phyloP scores from a whole-genome alignment of 2,797 vertebrate genomes.

The Enteromius afrohamiltoni region DNA sequence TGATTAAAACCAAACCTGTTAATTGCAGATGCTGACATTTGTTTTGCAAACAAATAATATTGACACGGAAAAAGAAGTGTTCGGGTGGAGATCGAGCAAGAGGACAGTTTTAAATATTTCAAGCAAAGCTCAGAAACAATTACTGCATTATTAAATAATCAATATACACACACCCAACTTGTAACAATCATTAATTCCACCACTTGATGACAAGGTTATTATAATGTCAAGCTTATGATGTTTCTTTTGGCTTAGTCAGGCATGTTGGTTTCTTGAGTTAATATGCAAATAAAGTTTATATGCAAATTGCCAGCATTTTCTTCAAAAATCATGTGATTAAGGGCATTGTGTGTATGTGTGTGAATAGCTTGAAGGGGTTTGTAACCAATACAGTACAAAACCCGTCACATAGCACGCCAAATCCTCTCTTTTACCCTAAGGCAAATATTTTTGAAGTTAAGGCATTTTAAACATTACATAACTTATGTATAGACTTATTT shows the following conservation, averaged over 20 bases:
- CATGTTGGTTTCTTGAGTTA: not conserved
- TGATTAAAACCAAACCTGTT: not conserved
- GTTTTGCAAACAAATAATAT: not conserved
- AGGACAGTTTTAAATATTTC: not conserved
- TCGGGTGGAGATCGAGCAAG: not conserved
- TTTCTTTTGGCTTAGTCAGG: not conserved
- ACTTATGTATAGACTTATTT: not conserved
- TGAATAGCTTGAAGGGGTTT: not conserved
- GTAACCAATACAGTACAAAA: not conserved
- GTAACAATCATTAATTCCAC: not conserved
- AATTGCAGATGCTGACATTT: not conserved
- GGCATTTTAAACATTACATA: not conserved
- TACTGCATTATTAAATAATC: not conserved
- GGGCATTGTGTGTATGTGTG: not conserved
- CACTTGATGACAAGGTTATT: not conserved
- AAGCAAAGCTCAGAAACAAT: not conserved
- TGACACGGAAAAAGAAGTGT: not conserved
- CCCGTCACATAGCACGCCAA: not conserved
- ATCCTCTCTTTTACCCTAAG: not conserved
- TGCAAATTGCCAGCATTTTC: not conserved
- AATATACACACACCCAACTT: not conserved
- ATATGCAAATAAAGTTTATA: not conserved
- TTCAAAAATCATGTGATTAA: not conserved
- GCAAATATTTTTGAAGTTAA: not conserved
- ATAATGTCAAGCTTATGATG: not conserved